Conservation (phyloP, 2,113 vertebrate species). For the Zosterops lateralis region DNA sequence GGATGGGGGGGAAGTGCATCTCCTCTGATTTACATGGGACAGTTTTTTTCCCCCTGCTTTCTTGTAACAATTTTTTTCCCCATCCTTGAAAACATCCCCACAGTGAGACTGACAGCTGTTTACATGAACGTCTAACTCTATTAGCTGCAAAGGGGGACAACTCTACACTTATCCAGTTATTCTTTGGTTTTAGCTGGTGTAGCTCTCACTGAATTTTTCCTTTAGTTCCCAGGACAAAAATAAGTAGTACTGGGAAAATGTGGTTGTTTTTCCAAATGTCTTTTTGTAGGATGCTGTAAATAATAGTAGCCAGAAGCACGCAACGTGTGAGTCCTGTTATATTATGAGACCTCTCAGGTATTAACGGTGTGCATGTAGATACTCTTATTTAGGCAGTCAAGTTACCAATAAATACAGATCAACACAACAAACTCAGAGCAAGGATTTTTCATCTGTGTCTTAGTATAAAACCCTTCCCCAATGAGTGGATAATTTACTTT, state of each 20-base stretch:
- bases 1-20: background rate
- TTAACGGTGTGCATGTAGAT: background rate
- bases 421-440: background rate
- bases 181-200: constrained; percentile 17
- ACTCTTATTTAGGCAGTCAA: background rate
- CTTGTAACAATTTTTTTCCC: background rate
- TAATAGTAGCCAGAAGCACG: background rate
- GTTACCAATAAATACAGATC: background rate
- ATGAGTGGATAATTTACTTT: background rate
- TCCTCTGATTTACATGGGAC: background rate
- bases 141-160: background rate
- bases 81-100: background rate
- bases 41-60: background rate
- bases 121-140: background rate
- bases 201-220: background rate
- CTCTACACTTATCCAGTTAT: background rate
- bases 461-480: background rate
- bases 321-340: background rate
- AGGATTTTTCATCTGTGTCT: background rate
- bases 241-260: background rate
- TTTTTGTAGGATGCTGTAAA: background rate
- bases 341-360: background rate
- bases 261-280: background rate
- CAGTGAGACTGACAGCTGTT: constrained; percentile 20
- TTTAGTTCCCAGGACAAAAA: background rate